phyloP scores from a whole-genome alignment of 1,140 invertebrate genomes.

The Zaprionus capensis region DNA sequence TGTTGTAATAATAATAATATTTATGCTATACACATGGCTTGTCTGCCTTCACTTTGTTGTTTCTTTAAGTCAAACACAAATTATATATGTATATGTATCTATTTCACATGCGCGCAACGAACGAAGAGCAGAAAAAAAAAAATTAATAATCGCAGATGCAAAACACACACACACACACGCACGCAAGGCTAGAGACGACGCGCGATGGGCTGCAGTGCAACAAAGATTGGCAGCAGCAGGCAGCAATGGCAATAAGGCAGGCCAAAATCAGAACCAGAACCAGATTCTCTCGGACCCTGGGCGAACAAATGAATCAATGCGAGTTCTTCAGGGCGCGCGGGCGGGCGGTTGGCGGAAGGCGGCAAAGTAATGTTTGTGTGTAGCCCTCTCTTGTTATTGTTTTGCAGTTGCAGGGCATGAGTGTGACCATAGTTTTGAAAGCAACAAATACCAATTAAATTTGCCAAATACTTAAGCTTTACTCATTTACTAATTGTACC shows the following conservation, averaged over 20 bases:
- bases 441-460: not conserved
- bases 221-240: slow-evolving; percentile 38
- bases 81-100: slow-evolving; percentile 1
- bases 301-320: slow-evolving; percentile 45
- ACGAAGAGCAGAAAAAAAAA: slow-evolving; percentile 12
- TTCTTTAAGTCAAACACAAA: slow-evolving; percentile 23
- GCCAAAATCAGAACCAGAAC: slow-evolving; percentile 33
- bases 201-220: slow-evolving; percentile 31
- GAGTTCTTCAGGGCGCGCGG: slow-evolving; percentile 29
- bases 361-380: slow-evolving; percentile 63
- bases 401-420: slow-evolving; percentile 34
- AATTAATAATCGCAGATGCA: slow-evolving; percentile 19
- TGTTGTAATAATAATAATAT: slow-evolving; percentile 32
- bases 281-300: slow-evolving; percentile 22
- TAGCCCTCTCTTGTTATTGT: slow-evolving; percentile 60
- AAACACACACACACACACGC: slow-evolving; percentile 5
- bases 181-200: slow-evolving; percentile 23
- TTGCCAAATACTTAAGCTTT: not conserved
- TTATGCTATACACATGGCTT: slow-evolving; percentile 34
- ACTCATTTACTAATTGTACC: not conserved
- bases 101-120: slow-evolving; percentile 28
- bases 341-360: slow-evolving; percentile 23
- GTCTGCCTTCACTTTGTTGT: slow-evolving; percentile 30
- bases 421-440: slow-evolving; percentile 15
- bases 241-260: slow-evolving; percentile 27